Evolutionary conservation across 2,113 vertebrate species (phyloP).

Genomic region (Phodopus roborovskii): DNA sequence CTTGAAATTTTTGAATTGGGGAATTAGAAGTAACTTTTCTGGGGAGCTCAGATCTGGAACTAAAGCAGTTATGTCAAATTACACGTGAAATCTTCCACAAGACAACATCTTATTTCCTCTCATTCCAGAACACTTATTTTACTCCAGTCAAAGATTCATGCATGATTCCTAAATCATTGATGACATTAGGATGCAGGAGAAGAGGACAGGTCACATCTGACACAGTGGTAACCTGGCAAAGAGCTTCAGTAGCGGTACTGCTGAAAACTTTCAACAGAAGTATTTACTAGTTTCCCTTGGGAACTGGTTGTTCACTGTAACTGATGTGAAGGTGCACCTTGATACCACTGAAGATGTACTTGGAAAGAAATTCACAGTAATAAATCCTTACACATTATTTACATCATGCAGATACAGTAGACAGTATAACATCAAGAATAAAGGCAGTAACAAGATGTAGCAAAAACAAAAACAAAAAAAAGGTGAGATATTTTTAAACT

Average conservation of each 20-base stretch:
- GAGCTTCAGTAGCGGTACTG: background rate
- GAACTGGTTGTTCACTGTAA: background rate
- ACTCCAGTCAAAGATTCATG: background rate
- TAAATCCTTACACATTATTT: background rate
- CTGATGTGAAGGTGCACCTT: background rate
- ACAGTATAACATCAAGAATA: background rate
- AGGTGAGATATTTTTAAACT: background rate
- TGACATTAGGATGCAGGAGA: background rate
- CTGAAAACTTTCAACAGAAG: background rate
- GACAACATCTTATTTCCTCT: background rate
- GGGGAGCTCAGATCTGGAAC: slow-evolving; percentile 7
- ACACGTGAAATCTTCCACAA: background rate
- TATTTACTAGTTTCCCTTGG: background rate
- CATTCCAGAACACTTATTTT: background rate
- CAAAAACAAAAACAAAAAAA: slow-evolving; percentile 19
- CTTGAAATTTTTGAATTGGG: slow-evolving; percentile 35
- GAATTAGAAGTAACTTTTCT: slow-evolving; percentile 21
- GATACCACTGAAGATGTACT: background rate
- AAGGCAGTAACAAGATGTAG: background rate
- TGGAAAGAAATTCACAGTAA: background rate
- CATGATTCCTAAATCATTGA: background rate
- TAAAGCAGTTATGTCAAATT: background rate
- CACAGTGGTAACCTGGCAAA: background rate
- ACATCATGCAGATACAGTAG: background rate
- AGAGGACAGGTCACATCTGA: background rate